Evolutionary conservation across 2,113 vertebrate species (phyloP).

Genomic region (Lasiurus cinereus): DNA sequence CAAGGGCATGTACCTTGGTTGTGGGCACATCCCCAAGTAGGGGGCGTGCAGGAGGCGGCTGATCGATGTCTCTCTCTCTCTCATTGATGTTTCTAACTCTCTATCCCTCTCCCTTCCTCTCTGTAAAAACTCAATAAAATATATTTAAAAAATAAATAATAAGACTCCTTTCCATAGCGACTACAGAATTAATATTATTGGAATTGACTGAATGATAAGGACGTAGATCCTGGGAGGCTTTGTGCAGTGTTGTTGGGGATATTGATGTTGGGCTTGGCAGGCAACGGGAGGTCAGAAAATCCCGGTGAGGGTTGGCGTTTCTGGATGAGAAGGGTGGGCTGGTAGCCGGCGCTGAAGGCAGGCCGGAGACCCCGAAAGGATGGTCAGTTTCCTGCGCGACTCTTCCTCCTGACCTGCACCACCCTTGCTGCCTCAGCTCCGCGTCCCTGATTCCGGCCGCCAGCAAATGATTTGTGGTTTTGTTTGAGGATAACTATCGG

Average conservation of each 20-base stretch:
- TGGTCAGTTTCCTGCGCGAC: neutral
- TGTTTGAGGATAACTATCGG: slow-evolving; percentile 73
- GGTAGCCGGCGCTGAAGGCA: slow-evolving; percentile 11
- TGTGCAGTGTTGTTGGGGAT: neutral
- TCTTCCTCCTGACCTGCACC: slow-evolving; percentile 57
- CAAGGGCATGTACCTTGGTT: no score
- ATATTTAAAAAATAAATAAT: neutral
- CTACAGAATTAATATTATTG: slow-evolving; percentile 52
- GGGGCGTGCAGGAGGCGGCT: no score
- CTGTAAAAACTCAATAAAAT: no score
- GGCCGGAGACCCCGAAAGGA: neutral
- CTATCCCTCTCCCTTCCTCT: no score
- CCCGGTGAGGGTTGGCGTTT: neutral
- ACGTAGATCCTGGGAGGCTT: slow-evolving; percentile 27
- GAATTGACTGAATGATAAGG: slow-evolving; percentile 12
- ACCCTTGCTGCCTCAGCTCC: slow-evolving; percentile 52
- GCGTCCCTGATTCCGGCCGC: slow-evolving; percentile 56
- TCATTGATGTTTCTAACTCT: no score
- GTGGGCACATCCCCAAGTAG: no score
- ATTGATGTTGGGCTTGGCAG: neutral
- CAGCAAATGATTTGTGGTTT: slow-evolving; percentile 77
- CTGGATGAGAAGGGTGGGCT: neutral
- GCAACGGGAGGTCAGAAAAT: slow-evolving; percentile 14
- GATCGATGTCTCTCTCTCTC: no score
- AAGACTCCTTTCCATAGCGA: slow-evolving; percentile 19